Conservation (phyloP, 2,797 vertebrate genomes). For the Mastacembelus armatus region DNA sequence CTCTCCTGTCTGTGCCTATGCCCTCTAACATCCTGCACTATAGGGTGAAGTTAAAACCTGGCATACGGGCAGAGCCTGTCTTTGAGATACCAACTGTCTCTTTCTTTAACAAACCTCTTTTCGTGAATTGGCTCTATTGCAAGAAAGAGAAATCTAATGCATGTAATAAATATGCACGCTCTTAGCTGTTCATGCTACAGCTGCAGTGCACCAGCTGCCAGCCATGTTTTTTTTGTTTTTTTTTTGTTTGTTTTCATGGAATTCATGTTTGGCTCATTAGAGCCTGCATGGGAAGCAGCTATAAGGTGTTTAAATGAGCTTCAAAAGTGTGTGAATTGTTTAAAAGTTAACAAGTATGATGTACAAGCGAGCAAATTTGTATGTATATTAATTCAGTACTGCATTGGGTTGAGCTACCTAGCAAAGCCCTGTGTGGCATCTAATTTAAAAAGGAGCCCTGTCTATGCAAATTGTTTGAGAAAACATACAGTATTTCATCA, state of each 20-base stretch:
- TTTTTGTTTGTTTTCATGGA: not conserved
- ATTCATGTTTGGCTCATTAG: slow-evolving; percentile 10
- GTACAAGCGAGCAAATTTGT: slow-evolving; percentile 39
- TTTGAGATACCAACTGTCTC: slow-evolving; percentile 7
- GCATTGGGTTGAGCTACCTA: slow-evolving; percentile 20
- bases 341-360: not conserved
- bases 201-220: slow-evolving; percentile 28
- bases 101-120: not conserved
- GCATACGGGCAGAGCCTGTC: not conserved
- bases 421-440: slow-evolving; percentile 45
- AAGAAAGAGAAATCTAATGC: not conserved
- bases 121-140: not conserved
- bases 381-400: slow-evolving; percentile 38
- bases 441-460: slow-evolving; percentile 25
- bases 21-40: slow-evolving; percentile 31
- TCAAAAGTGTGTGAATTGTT: slow-evolving; percentile 18
- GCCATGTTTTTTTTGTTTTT: no score
- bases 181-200: not conserved
- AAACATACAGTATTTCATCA: slow-evolving; percentile 45
- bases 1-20: slow-evolving; percentile 15
- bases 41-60: slow-evolving; percentile 17
- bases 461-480: slow-evolving; percentile 33
- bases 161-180: not conserved
- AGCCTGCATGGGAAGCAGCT: not conserved
- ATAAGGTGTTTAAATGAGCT: slow-evolving; percentile 20